A percentile compares a stretch with the other conserved stretches of the same genome.
These are phyloP conservation scores for Gasteruption jaculator DNA, from an alignment of 2,888 invertebrate species.

Conservation along the genomic window DNA sequence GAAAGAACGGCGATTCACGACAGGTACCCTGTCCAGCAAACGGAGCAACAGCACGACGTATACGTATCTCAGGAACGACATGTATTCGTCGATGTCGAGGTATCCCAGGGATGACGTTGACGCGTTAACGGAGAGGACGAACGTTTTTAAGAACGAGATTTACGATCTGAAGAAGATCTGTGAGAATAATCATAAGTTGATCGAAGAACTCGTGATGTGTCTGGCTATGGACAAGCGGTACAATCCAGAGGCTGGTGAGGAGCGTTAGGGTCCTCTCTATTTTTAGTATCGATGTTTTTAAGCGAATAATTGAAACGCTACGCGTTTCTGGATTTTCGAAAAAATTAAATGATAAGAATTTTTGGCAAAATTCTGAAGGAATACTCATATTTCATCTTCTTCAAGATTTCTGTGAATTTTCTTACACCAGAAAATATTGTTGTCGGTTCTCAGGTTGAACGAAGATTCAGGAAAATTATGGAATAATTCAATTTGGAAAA, in stretches of 20 bases:
- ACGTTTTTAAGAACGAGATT: slow-evolving; percentile 33
- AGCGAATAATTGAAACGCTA: too few species aligned
- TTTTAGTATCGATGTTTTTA: too few species aligned
- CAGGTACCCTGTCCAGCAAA: slow-evolving; percentile 27
- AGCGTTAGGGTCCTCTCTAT: too few species aligned
- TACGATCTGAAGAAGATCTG: slow-evolving; percentile 37
- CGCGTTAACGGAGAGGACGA: slow-evolving; percentile 19
- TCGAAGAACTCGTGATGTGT: slow-evolving; percentile 34
- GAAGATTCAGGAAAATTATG: too few species aligned
- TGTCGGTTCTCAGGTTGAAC: too few species aligned
- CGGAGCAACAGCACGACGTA: slow-evolving; percentile 32
- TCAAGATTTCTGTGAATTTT: too few species aligned
- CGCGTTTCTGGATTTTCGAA: too few species aligned
- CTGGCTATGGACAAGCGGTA: slow-evolving; percentile 25
- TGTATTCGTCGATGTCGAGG: slow-evolving; percentile 26
- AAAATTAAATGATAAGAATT: too few species aligned
- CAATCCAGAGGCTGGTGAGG: slow-evolving; percentile 18
- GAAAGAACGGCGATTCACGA: slow-evolving; percentile 61
- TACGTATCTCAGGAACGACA: slow-evolving; percentile 31
- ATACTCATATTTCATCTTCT: too few species aligned
- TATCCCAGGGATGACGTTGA: slow-evolving; percentile 24
- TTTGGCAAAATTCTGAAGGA: too few species aligned
- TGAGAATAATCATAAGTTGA: slow-evolving; percentile 39
- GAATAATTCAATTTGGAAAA: too few species aligned
- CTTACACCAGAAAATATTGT: too few species aligned